Base-by-base conservation (phyloP, 2,113 vertebrate genomes). In the Lophius piscatorius region DNA sequence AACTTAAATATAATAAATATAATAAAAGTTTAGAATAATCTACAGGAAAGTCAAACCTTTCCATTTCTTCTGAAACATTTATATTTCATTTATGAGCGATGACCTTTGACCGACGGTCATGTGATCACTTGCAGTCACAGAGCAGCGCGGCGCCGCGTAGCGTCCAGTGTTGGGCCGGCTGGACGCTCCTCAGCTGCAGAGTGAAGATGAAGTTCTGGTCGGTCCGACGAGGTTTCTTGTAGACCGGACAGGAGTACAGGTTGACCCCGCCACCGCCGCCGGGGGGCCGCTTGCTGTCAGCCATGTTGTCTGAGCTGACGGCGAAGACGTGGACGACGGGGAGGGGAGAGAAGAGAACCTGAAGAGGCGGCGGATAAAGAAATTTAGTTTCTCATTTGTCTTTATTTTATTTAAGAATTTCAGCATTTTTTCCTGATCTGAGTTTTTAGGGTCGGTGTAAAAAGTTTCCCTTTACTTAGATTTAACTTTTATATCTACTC, bases 281-380 rank as follows among this genome's bases (percentile, higher is more conserved):
- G 0, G 67, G 41, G 21, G 14, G 50, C 16, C 87, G 87, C 69
- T 78, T 90, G 1, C 59, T 16, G 31, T 92, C 91, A 0, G 5
- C 67, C 10, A 51, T 52, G 0, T 62, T 78, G 26, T 70, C 59
- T 0, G 74, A 78, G 76, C 89, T 93, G 55, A 94, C 70, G 9
- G 94, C 93, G 1, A 87, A 94, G 50, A 95, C 90, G 0, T 94
- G 93, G 16, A 92, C 92, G 23, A 94, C 94, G 0, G 94, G 94
- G 13, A 94, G 88, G 5, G 88, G 87, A 0, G 91, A 92, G 79
- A 94, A 94, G 65, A 94, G 89, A 41, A 94, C 92, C 94, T 95
- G 81, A 28, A 33, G 50, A 40, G 20, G 2, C 40, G 4, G 35
- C 2, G n/a, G n/a, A n/a, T n/a, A n/a, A n/a, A n/a, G n/a, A n/a